A percentile compares a stretch with the other conserved stretches of the same genome.
phyloP scores from a whole-genome alignment of 1,140 invertebrate genomes.

The Zaprionus nigranus region DNA sequence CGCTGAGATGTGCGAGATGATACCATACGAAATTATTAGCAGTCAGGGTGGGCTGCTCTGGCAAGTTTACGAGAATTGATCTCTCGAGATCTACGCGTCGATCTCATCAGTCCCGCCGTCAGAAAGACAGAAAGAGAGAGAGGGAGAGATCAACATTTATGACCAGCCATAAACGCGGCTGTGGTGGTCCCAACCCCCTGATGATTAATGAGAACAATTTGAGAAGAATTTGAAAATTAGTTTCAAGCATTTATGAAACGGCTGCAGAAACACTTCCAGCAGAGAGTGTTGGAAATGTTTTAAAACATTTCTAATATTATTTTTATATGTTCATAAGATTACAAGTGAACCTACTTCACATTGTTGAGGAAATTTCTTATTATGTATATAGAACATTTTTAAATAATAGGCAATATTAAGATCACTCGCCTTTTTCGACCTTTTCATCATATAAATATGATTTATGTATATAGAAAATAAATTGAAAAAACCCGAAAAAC shows the following conservation, averaged over 20 bases:
- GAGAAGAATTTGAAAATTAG: slow-evolving; percentile 5
- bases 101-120: slow-evolving; percentile 20
- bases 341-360: too few relatives aligned
- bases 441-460: too few relatives aligned
- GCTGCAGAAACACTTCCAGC: background rate
- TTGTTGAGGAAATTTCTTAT: too few relatives aligned
- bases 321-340: too few relatives aligned
- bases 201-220: slow-evolving; percentile 19
- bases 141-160: slow-evolving; percentile 19
- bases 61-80: slow-evolving; percentile 51
- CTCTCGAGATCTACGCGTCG: slow-evolving; percentile 10
- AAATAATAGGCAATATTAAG: too few relatives aligned
- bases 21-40: slow-evolving; percentile 28
- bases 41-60: slow-evolving; percentile 30
- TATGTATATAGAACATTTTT: too few relatives aligned
- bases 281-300: background rate
- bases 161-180: slow-evolving; percentile 25
- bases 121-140: too few relatives aligned
- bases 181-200: slow-evolving; percentile 15
- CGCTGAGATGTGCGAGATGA: slow-evolving; percentile 11
- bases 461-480: too few relatives aligned
- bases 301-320: too few relatives aligned
- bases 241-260: background rate
- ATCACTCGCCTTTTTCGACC: too few relatives aligned
- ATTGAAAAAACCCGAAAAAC: too few relatives aligned